Conservation (phyloP, 2,888 invertebrate species). For the Sphinx pinastri region DNA sequence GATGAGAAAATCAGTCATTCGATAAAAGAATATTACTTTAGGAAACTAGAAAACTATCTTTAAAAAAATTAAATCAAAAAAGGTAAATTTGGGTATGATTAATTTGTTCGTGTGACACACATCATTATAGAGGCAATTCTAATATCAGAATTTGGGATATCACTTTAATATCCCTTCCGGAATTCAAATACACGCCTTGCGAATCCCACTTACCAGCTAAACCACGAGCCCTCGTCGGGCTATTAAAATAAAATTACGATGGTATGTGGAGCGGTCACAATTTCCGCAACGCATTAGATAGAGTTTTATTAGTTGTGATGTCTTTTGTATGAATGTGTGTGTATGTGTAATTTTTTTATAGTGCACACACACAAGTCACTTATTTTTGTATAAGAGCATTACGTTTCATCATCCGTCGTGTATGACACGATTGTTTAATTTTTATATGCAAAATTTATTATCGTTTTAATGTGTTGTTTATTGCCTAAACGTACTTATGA, state of each 20-base stretch:
- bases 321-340: background rate
- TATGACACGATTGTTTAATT: background rate
- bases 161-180: background rate
- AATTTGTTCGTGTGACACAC: too few relatives aligned
- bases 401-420: slow-evolving; percentile 4
- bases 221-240: slow-evolving; percentile 1
- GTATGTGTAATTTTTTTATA: background rate
- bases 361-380: background rate
- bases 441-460: background rate
- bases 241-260: slow-evolving; percentile 31
- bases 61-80: too few relatives aligned
- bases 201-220: background rate
- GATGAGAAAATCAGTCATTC: too few relatives aligned
- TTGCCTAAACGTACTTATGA: too few relatives aligned
- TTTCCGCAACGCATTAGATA: slow-evolving; percentile 38
- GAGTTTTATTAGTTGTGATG: slow-evolving; percentile 25
- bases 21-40: too few relatives aligned
- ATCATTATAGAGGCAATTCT: too few relatives aligned
- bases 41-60: too few relatives aligned
- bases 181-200: background rate
- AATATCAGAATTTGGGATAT: background rate
- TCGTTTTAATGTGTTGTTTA: background rate
- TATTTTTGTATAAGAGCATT: background rate
- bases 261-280: slow-evolving; percentile 40
- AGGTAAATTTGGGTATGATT: too few relatives aligned